Conservation (phyloP, 1,140 invertebrate genomes). For the Bombus breviceps region DNA sequence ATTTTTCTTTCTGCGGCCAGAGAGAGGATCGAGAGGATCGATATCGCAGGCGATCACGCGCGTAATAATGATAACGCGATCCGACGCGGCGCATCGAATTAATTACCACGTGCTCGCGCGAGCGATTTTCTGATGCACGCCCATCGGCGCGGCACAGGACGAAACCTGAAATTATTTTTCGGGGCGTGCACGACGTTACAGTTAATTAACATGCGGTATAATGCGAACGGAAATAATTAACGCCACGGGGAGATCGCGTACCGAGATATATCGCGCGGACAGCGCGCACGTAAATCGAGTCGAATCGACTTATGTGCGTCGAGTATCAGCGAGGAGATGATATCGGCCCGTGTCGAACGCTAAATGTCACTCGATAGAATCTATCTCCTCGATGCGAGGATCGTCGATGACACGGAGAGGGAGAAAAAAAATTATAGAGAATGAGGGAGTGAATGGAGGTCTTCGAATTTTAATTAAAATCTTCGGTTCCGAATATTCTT, state of each 20-base stretch:
- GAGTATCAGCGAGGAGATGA: slow-evolving; percentile 20
- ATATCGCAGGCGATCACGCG: slow-evolving; percentile 29
- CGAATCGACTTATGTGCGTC: slow-evolving; percentile 30
- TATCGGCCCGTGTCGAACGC: slow-evolving; percentile 37
- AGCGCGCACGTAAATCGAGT: slow-evolving; percentile 31
- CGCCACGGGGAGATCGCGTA: slow-evolving; percentile 41
- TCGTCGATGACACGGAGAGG: neutral
- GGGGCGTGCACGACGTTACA: slow-evolving; percentile 47
- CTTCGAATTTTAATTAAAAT: neutral
- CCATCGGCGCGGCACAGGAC: neutral
- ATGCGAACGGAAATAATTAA: slow-evolving; percentile 54
- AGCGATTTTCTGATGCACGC: slow-evolving; percentile 40
- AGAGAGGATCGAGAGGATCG: slow-evolving; percentile 17
- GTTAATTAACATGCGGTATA: slow-evolving; percentile 59
- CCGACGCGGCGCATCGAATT: slow-evolving; percentile 56
- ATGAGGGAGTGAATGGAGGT: accelerated
- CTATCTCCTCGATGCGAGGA: neutral
- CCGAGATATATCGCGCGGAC: slow-evolving; percentile 19
- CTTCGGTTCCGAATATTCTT: neutral
- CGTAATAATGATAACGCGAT: slow-evolving; percentile 56
- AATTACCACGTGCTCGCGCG: slow-evolving; percentile 58
- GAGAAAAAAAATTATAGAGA: neutral
- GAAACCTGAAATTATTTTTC: slow-evolving; percentile 57
- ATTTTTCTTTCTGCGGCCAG: neutral
- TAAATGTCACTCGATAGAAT: slow-evolving; percentile 50